Evolutionary conservation across 1,140 invertebrate species (phyloP), one percentile per base, ranked within the genome.

Genomic region (Lucilia sericata): DNA sequence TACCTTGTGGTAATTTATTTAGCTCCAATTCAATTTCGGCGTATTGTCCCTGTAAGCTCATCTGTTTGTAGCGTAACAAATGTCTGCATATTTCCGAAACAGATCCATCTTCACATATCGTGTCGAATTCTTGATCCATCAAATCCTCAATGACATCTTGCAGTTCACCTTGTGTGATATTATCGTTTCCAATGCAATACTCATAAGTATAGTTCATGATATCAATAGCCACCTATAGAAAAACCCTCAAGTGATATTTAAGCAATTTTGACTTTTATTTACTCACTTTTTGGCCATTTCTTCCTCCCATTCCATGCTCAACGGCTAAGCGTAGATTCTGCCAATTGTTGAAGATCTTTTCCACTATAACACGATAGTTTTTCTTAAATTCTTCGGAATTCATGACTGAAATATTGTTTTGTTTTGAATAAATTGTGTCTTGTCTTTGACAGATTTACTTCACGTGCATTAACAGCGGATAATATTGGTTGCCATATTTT

Each of bases 51-150:
- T 91, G 84, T 75, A 88, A 88, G n/a, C 91, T 87, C 74, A 92
- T 80, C 76, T 89, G 84, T 47, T 93, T 86, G 85, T 92, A 93
- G 49, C 88, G 91, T 25, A 90, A 85, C 14, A 93, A 86, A 83
- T 93, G 87, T n/a, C 84, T 74, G n/a, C 91, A 91, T 25, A 93
- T 91, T 87, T 93, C 92, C 87, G 76, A 93, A 34, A 93, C 92
- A 42, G 94, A 94, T 85, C 93, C 91, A 86, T 94, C 94, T 88
- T 94, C 94, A 85, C 94, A 94, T 13, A 93, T 91, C 47, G 94
- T 94, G 51, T 94, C 92, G 89, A 94, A 94, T 86, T 94, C 93
- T 87, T 94, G 92, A 88, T 94, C 94, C 92, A 94, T 93, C 13
- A 94, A 91, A 86, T 94, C 94, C 85, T 94, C 93, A 51, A 94